These are phyloP conservation scores for Chrysemys picta DNA, from an alignment of 2,113 vertebrate species.

Conservation along the genomic window DNA sequence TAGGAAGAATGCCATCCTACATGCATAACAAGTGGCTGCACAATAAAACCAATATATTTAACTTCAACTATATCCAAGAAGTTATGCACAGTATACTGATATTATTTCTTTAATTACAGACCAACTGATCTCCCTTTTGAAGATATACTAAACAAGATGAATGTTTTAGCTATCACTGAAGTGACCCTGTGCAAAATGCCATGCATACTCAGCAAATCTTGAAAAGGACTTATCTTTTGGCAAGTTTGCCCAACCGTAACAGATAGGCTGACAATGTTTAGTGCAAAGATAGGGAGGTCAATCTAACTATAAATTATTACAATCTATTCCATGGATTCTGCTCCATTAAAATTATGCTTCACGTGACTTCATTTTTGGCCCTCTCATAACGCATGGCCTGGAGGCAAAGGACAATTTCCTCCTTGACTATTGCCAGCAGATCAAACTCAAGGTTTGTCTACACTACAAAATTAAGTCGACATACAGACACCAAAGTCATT, in stretches of 20 bases:
- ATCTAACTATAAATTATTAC: not conserved
- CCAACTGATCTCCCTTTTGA: not conserved
- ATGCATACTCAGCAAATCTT: not conserved
- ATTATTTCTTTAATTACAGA: not conserved
- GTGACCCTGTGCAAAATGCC: not conserved
- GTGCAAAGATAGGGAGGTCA: not conserved
- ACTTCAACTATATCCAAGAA: not conserved
- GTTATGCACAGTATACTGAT: not conserved
- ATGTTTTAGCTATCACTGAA: not conserved
- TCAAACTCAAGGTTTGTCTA: not conserved
- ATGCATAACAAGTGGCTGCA: too few species aligned
- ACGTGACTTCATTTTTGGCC: not conserved
- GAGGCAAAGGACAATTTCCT: not conserved
- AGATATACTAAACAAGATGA: not conserved
- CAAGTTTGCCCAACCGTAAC: not conserved
- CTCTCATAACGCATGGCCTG: not conserved
- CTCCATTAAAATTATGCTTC: too few species aligned
- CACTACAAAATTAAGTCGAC: too few species aligned
- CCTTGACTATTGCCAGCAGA: accelerated
- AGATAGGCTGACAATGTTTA: not conserved
- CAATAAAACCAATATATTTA: accelerated
- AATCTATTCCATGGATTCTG: too few species aligned
- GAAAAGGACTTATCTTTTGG: not conserved
- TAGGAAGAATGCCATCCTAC: not conserved
- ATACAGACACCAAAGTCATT: not conserved